These are phyloP conservation scores for Vesta saturnalis DNA, from an alignment of 2,888 invertebrate genomes.

Conservation along the genomic window DNA sequence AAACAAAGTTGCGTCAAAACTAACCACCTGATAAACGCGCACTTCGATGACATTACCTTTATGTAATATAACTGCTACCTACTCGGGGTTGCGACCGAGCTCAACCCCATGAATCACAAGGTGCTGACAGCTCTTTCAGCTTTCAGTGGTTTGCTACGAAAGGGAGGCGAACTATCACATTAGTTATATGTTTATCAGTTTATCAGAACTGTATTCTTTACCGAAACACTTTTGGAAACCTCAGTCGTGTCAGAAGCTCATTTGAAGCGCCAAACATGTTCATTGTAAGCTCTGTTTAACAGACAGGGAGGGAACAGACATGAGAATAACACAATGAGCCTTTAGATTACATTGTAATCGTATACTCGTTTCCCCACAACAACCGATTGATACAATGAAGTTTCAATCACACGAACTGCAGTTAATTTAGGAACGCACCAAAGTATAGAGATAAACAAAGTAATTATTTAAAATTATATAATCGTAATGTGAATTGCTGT, in stretches of 20 bases:
- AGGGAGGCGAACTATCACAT: slow-evolving; percentile 13
- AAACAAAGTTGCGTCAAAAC: slow-evolving; percentile 53
- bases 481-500: too few species aligned
- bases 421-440: slow-evolving; percentile 19
- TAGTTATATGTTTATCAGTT: slow-evolving; percentile 18
- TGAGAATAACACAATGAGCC: slow-evolving; percentile 53
- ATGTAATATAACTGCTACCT: slow-evolving; percentile 34
- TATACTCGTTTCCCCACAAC: slow-evolving; percentile 34
- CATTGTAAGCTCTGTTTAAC: slow-evolving; percentile 44
- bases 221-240: slow-evolving; percentile 20
- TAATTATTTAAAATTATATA: too few species aligned
- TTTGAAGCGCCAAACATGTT: slow-evolving; percentile 41
- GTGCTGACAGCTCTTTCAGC: slow-evolving; percentile 33
- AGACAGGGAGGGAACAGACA: slow-evolving; percentile 48
- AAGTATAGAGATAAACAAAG: too few species aligned
- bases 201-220: slow-evolving; percentile 20
- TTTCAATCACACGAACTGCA: slow-evolving; percentile 26
- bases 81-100: slow-evolving; percentile 22
- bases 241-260: slow-evolving; percentile 25
- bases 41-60: slow-evolving; percentile 38
- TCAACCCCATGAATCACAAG: slow-evolving; percentile 29
- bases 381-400: slow-evolving; percentile 28
- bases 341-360: slow-evolving; percentile 57
- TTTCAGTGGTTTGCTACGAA: slow-evolving; percentile 19
- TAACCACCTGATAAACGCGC: slow-evolving; percentile 37